Conservation (phyloP, 2,113 vertebrate genomes). For the Rhagologus leucostigma region DNA sequence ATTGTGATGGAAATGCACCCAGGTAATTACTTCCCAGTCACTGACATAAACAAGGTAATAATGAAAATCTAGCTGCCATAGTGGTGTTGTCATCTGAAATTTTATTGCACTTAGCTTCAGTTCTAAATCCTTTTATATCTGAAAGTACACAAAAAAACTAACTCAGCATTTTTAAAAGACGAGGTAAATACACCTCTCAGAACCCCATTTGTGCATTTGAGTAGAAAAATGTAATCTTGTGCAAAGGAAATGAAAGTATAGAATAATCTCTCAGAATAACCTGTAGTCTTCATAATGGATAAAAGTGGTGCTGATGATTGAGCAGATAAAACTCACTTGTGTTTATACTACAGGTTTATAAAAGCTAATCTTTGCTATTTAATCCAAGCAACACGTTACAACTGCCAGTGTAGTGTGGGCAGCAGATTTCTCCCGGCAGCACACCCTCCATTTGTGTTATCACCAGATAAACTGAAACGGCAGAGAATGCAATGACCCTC, state of each 20-base stretch:
- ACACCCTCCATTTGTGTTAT: background rate
- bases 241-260: background rate
- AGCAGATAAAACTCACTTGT: background rate
- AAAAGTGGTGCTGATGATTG: background rate
- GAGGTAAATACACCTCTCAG: background rate
- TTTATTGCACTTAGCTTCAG: background rate
- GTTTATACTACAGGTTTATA: background rate
- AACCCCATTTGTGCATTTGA: background rate
- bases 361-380: background rate
- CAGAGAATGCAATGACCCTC: background rate
- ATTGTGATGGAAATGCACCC: background rate
- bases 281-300: background rate
- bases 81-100: background rate
- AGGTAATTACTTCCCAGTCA: background rate
- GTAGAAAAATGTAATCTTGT: background rate
- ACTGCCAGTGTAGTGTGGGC: background rate
- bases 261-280: background rate
- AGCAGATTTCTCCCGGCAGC: background rate
- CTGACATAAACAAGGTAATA: background rate
- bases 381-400: background rate
- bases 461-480: background rate
- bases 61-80: background rate
- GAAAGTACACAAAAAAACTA: background rate
- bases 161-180: background rate
- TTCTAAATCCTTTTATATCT: background rate